Evolutionary conservation across 2,797 vertebrate species (phyloP).

Genomic region (Myotis vivesi): DNA sequence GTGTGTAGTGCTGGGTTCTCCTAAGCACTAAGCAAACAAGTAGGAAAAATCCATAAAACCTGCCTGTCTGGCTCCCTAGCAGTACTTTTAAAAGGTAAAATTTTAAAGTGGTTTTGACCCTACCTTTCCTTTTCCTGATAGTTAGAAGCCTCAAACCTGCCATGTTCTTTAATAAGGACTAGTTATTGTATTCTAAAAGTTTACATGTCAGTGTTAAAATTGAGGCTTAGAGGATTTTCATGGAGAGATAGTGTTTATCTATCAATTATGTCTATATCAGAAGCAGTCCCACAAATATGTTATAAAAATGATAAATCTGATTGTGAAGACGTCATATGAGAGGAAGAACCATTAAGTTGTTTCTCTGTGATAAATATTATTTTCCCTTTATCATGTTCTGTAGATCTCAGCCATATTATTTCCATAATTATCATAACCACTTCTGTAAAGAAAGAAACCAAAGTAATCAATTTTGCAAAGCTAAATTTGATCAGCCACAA

Average conservation of each 20-base stretch:
- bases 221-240: not conserved
- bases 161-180: not conserved
- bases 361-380: not conserved
- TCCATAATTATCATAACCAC: not conserved
- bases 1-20: constrained; percentile 81
- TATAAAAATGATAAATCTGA: not conserved
- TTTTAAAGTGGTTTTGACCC: constrained; percentile 62
- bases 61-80: constrained; percentile 79
- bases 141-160: constrained; percentile 19
- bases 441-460: constrained; percentile 26
- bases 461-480: constrained; percentile 41
- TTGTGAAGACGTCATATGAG: not conserved
- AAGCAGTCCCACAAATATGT: not conserved
- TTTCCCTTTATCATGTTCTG: not conserved
- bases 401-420: not conserved
- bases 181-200: constrained; percentile 50
- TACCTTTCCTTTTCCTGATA: not conserved
- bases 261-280: not conserved
- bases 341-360: not conserved
- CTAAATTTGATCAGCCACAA: constrained; percentile 37
- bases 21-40: constrained; percentile 87
- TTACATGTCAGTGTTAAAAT: constrained; percentile 3
- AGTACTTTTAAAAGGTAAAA: constrained; percentile 76
- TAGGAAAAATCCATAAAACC: constrained; percentile 84
- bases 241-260: not conserved